Evolutionary conservation across 2,888 invertebrate genomes (phyloP), one percentile per base, ranked within the genome.

Genomic region (Hydraecia micacea): DNA sequence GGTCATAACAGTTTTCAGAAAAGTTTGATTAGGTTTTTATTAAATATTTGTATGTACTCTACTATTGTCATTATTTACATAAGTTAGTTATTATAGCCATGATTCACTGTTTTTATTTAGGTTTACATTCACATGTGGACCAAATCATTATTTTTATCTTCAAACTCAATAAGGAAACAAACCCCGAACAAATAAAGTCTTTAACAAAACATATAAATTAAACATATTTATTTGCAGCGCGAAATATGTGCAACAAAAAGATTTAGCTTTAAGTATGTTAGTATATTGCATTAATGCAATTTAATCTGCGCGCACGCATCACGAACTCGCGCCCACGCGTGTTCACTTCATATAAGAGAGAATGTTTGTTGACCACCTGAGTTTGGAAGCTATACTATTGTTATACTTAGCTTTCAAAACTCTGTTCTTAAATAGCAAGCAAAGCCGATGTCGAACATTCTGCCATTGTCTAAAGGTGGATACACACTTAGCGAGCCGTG

Each of bases 301-400:
- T 95, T 96, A 96, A 96, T 96, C 96, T 95, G 95, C 93, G 94
- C 92, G 91, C 95, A 95, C 95, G 96, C 96, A 96, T 96, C 96
- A 95, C 94, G 94, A 92, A 90, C 89, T 89, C 83, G 89, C 95
- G 94, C 96, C 95, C 95, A 95, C 96, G 95, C 95, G 89, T 91
- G 89, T 89, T 91, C 90, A 92, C 90, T 93, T 91, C 92, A 93
- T 93, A 92, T 91, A 88, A 90, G 88, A 86, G 78, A 84, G 80
- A 85, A 92, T 63, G 91, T 1, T 69, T 80, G 90, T 86, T 3
- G 0, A 75, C 86, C 91, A 92, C 77, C 86, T 52, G 0, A 13
- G 0, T 36, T 49, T 74, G 8, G 7, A 65, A 66, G 86, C 78
- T 73, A 70, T 77, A n/a, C 25, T 28, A 42, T 67, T 62, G 0